Base-by-base conservation (phyloP, 2,113 vertebrate genomes). In the Seriola rivoliana region DNA sequence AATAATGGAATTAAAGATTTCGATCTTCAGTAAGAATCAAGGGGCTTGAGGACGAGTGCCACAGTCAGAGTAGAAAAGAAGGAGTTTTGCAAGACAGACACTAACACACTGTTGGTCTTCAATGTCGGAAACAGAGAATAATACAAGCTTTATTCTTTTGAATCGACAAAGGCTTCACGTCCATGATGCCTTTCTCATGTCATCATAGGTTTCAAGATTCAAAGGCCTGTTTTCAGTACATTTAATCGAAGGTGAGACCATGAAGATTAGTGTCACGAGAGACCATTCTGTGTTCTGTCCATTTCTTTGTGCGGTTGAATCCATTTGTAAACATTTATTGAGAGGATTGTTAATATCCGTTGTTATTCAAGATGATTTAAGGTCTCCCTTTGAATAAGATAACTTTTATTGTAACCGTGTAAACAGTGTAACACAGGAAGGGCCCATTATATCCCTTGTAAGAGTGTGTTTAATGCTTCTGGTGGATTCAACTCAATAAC, bases 401-500 rank as follows among this genome's bases (percentile, higher is more conserved):
- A 0, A 17, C 44, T 54, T 66, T 67, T 63, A 83, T 36, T 40
- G 67, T 42, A 54, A n/a, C n/a, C 0, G 9, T 13, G 38, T 54
- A 8, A 60, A n/a, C n/a, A 0, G 9, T 13, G 38, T 40, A 8
- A 60, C 38, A 19, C 23, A 34, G 66, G 29, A 46, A 14, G 0
- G 50, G 32, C 23, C 10, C 8, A 0, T 23, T 78, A 36, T 8
- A 0, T 23, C 3, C 17, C 6, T 55, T 21, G 10, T 70, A 75
- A 71, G 10, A 0, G 29, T 36, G 9, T 38, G 3, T 71, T 69
- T 66, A 67, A 60, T 72, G 71, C 36, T 65, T 73, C 66, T 59
- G 40, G 12, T 59, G 36, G 64, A 82, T 87, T 87, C 1, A 59
- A 83, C 40, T 80, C 55, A 44, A 19, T 74, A 78, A 65, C 44